Percentiles rank a stretch among this genome's conserved stretches.
These are phyloP conservation scores for Acanthopagrus latus DNA, from an alignment of 2,797 vertebrate genomes.

Conservation along the genomic window DNA sequence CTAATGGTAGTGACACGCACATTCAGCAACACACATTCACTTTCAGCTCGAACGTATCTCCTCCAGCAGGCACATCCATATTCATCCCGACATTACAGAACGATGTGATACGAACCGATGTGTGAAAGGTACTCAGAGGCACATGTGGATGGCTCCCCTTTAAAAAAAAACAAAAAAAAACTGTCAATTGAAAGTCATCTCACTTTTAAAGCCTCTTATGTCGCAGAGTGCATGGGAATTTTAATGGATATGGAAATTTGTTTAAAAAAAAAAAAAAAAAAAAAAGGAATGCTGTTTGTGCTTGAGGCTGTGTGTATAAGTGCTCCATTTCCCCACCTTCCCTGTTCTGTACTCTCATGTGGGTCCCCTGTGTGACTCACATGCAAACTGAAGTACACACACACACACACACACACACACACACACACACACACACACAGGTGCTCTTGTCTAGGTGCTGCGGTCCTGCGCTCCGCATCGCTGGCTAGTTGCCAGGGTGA, in stretches of 20 bases:
- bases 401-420: slow-evolving; percentile 36
- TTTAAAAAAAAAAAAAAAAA: not conserved
- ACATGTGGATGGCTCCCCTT: slow-evolving; percentile 21
- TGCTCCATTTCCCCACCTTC: slow-evolving; percentile 27
- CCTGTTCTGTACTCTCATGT: slow-evolving; percentile 18
- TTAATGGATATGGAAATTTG: slow-evolving; percentile 45
- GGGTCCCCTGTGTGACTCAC: slow-evolving; percentile 31
- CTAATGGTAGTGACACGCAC: slow-evolving; percentile 29
- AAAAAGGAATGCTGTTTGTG: slow-evolving; percentile 41
- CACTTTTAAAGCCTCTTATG: slow-evolving; percentile 25
- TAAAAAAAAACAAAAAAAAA: not conserved
- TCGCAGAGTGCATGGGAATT: slow-evolving; percentile 24
- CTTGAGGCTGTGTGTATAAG: slow-evolving; percentile 24
- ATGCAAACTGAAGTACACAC: slow-evolving; percentile 26
- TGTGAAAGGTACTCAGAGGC: slow-evolving; percentile 23
- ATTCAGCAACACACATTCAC: slow-evolving; percentile 25
- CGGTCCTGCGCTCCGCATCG: slow-evolving; percentile 43
- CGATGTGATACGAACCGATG: slow-evolving; percentile 12
- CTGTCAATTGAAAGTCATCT: slow-evolving; percentile 43
- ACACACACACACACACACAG: slow-evolving; percentile 37
- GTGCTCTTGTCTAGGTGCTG: slow-evolving; percentile 37
- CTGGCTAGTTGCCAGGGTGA: slow-evolving; percentile 78
- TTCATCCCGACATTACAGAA: slow-evolving; percentile 38
- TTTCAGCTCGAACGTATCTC: slow-evolving; percentile 4
- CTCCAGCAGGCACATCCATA: slow-evolving; percentile 1